Percentiles rank a stretch among this genome's conserved stretches.
phyloP scores from a whole-genome alignment of 92 coral and sea anemone genomes.

The Virgularia gustaviana region DNA sequence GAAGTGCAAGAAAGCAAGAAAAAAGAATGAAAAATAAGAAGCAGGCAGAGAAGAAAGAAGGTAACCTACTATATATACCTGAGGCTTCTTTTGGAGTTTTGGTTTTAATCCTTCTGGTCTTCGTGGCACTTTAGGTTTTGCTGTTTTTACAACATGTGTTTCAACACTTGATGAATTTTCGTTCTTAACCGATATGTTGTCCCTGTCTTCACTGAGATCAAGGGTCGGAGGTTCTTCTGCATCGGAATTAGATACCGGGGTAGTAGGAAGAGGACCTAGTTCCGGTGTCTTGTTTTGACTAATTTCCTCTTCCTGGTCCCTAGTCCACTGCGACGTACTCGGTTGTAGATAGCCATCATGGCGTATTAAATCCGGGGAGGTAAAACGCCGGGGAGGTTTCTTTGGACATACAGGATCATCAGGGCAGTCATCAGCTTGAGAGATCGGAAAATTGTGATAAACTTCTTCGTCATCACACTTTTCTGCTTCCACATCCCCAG shows the following conservation, averaged over 20 bases:
- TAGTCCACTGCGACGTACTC: conserved; percentile 13
- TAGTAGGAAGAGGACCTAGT: conserved; percentile 28
- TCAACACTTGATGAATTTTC: not conserved
- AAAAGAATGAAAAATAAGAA: no score
- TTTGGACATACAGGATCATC: not conserved
- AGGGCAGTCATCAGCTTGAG: conserved; percentile 4
- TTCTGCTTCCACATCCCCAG: conserved; percentile 4
- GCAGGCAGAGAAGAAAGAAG: no score
- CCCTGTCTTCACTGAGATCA: not conserved
- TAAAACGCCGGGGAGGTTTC: not conserved
- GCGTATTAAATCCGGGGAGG: not conserved
- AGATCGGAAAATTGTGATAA: conserved; percentile 28
- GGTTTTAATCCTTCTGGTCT: conserved; percentile 4
- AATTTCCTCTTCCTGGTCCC: conserved; percentile 25
- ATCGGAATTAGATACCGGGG: not conserved
- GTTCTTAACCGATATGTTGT: not conserved
- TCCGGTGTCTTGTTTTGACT: conserved; percentile 27
- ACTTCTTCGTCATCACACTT: not conserved
- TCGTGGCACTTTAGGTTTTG: conserved; percentile 21
- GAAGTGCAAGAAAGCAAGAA: no score
- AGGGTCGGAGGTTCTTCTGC: not conserved
- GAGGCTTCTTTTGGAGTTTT: not conserved
- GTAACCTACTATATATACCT: no score
- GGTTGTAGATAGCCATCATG: conserved; percentile 19
- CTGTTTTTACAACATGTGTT: conserved; percentile 1